Conservation (phyloP, 2,888 invertebrate genomes). For the Anorthoa munda region DNA sequence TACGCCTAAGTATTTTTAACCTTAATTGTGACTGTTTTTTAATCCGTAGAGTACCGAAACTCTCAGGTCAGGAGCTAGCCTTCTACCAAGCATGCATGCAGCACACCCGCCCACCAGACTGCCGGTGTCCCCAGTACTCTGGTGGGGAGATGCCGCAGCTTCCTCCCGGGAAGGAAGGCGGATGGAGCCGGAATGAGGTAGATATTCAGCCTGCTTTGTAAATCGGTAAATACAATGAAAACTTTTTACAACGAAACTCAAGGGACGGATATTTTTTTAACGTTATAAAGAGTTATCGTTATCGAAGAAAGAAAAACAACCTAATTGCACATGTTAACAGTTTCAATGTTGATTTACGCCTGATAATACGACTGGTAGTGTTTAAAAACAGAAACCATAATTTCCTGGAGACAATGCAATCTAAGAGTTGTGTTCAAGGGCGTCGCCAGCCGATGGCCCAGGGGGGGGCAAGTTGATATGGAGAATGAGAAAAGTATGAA, state of each 20-base stretch:
- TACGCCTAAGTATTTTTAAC: background rate
- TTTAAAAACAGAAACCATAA: no score
- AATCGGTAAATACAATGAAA: background rate
- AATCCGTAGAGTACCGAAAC: conserved; percentile 75
- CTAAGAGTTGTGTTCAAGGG: no score
- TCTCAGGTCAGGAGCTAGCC: conserved; percentile 83
- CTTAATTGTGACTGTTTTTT: conserved; percentile 45
- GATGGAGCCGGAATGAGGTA: conserved; percentile 87
- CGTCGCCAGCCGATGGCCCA: no score
- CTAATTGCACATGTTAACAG: no score
- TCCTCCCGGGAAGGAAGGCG: conserved; percentile 83
- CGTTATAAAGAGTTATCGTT: no score
- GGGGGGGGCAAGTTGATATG: no score
- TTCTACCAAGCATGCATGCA: conserved; percentile 88
- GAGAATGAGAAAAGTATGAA: no score
- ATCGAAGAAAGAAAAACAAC: no score
- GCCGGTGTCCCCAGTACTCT: conserved; percentile 84
- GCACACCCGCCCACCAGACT: conserved; percentile 84
- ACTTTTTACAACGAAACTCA: background rate
- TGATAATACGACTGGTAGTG: no score
- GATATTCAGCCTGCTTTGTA: background rate
- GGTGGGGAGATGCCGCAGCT: conserved; percentile 79
- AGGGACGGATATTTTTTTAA: no score
- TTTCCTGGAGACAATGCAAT: no score
- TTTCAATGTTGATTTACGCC: no score